Base-by-base conservation (phyloP, 92 coral and sea anemone genomes). In the Metridium senile region DNA sequence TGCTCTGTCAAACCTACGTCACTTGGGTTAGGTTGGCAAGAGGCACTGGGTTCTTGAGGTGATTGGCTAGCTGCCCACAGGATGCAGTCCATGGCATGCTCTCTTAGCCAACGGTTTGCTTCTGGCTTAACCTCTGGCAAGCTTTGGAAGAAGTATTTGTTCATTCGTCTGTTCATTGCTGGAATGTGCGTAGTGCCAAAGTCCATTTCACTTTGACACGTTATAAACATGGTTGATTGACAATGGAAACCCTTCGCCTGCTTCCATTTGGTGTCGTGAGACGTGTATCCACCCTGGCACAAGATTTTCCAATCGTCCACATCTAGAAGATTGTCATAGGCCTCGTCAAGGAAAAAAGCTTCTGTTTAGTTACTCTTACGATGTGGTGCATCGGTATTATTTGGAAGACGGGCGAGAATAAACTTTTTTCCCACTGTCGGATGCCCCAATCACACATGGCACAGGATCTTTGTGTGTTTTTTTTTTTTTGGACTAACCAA, bases 151-250 rank as follows among this genome's bases (percentile, higher is more conserved):
- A 0, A 17, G 34, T 51, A 68, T 39, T 78, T 78, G 16, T 53
- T 20, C 2, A 78, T 54, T 18, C 69, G 66, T 22, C 29, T 52
- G 27, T 67, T 54, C 75, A 68, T 78, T 7, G 83, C 75, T 0
- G 75, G 43, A n/a, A 62, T 76, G 47, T 76, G 81, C 26, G 45
- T 46, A 19, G 62, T 43, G 2, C 49, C 81, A 20, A 76, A 76
- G 34, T 76, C 71, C 34, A 76, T 62, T 0, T 45, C 53, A 9
- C 21, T 0, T 39, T 76, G 81, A 11, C 81, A 64, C 6, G 81
- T 76, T 26, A 64, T 76, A 29, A 62, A 76, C 72, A 47, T 64
- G 0, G 74, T 54, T 2, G 61, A 4, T 54, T 54, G 9, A 19
- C 23, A 9, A 4, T 54, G 4, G 61, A 54, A 54, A 3, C 61